Base-by-base conservation (phyloP, 37 sponge, comb jelly and placozoan species). In the Ianthella basta region DNA sequence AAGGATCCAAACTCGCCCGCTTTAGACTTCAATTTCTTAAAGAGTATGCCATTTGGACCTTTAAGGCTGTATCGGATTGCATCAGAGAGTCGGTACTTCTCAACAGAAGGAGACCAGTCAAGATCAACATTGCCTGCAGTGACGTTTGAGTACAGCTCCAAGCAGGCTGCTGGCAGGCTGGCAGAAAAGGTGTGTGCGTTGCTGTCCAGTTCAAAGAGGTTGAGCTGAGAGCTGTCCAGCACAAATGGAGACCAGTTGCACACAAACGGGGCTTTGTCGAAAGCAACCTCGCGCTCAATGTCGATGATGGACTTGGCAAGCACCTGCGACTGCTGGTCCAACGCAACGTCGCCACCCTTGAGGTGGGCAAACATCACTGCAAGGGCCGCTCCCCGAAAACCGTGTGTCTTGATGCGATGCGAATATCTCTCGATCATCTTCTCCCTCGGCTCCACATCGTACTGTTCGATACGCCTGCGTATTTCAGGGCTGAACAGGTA, bases 51-150 rank as follows among this genome's bases (percentile, higher is more conserved):
- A 60, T 33, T 61, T 34, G 70, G 40, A 23, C 53, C 56, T 29
- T 73, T 54, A 2, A 91, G 34, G 80, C 91, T 91, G 81, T 91
- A 80, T 0, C 91, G 87, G 33, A 91, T 86, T 27, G 91, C 91
- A 84, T 91, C 91, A 23, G 88, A 80, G 14, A 91, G 81, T 44
- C 68, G 83, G 27, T 65, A 65, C 32, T 77, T 30, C 20, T 44
- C 73, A 15, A 50, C 30, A 3, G 60, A 25, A 4, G 86, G 56
- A 12, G 88, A 36, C 87, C 84, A 91, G 53, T 91, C 88, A 24
- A 91, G 88, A 27, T 80, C 72, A 18, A 91, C 73, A 15, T 80
- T 56, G 20, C 50, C n/a, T n/a, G 65, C 59, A 19, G 88, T 30
- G 24, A 91, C 81, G 37, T 91, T 91, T 24, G 20, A 8, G 64